Evolutionary conservation across 2,888 invertebrate genomes (phyloP).

Genomic region (Epinotia brunnichana): DNA sequence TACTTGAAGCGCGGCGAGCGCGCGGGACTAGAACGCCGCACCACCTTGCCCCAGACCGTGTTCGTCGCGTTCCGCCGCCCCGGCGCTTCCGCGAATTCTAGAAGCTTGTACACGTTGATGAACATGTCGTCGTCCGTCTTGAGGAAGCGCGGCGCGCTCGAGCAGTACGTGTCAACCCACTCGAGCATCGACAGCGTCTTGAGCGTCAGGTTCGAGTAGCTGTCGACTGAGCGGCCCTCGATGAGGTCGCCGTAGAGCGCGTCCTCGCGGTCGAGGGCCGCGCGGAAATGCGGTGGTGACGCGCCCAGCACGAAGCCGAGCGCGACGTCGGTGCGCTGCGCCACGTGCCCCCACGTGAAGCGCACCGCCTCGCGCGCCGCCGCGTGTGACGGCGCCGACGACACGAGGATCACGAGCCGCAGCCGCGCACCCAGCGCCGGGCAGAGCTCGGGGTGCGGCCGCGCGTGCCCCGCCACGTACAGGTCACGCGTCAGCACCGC

Average conservation of each 20-base stretch:
- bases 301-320: conserved; percentile 87
- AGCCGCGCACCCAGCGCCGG: conserved; percentile 86
- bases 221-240: conserved; percentile 88
- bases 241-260: conserved; percentile 90
- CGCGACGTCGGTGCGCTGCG: conserved; percentile 85
- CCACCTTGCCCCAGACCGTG: conserved; percentile 91
- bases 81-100: conserved; percentile 85
- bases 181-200: conserved; percentile 93
- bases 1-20: conserved; percentile 94
- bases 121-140: conserved; percentile 97
- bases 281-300: conserved; percentile 73
- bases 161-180: conserved; percentile 91
- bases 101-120: conserved; percentile 90
- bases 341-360: conserved; percentile 92
- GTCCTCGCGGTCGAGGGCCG: conserved; percentile 86
- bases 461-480: conserved; percentile 88
- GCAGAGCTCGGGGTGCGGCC: conserved; percentile 87
- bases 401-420: conserved; percentile 87
- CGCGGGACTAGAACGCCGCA: conserved; percentile 93
- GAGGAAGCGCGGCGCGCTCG: conserved; percentile 88
- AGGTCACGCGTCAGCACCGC: conserved; percentile 84
- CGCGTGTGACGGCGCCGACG: conserved; percentile 89
- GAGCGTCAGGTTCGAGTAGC: conserved; percentile 91
- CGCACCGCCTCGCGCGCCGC: conserved; percentile 89
- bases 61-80: conserved; percentile 85